Base-by-base conservation (phyloP, 2,888 invertebrate genomes). In the Myopa tessellatipennis region DNA sequence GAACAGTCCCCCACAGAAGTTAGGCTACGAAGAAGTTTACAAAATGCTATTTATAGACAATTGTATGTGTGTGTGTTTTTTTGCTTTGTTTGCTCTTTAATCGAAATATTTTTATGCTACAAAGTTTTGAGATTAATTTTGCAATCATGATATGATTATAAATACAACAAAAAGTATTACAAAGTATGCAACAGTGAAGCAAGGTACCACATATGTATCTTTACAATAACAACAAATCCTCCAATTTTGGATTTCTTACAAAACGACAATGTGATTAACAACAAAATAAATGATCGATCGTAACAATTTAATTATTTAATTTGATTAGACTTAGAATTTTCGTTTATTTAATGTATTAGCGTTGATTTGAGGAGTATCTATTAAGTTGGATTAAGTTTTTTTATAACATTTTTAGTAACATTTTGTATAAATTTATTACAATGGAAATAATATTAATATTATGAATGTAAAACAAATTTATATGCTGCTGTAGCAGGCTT, bases 111-210 rank as follows among this genome's bases (percentile, higher is more conserved):
- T 38, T 26, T 58, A 38, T 65, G 12, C 10, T 38, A 65, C 36
- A 60, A 69, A 10, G 18, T 73, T 61, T 18, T 61, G 72, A 73
- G 72, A 45, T 60, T 60, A 61, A 40, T 58, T 71, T 71, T 36
- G 55, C 26, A 73, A 73, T 61, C n/a, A 72, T 71, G 71, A 71
- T 61, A 72, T 72, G 67, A 74, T 55, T 65, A 40, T 61, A 50
- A 16, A 73, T 26, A 26, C 26, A 63, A 63, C 61, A 36, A 26
- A 74, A 74, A 36, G 38, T 40, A 36, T 71, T 58, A 14, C n/a
- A 58, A 38, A 70, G 26, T 10, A 34, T n/a, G 40, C 36, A 60
- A n/a, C 38, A 60, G 36, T 60, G 38, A 71, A 38, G 38, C 10
- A 10, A 7, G 18, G 36, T 69, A 69, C n/a, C 50, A 50, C 50